Percentiles rank a stretch among this genome's conserved stretches.
These are phyloP conservation scores for Rhopilema esculentum DNA, from an alignment of 30 jellyfish, hydroid and myxozoan species.

Conservation along the genomic window DNA sequence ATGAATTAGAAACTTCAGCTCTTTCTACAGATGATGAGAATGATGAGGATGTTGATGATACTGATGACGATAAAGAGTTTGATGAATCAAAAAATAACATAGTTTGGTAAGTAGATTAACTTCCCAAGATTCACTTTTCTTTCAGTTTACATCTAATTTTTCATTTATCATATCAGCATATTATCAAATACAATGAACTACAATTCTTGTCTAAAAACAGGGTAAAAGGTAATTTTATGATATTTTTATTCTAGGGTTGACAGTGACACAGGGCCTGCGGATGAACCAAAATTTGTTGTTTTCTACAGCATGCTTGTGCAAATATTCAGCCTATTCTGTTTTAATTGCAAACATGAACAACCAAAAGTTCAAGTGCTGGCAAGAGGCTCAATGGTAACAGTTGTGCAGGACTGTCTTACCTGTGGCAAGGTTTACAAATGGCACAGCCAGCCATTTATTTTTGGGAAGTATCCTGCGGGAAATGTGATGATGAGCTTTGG, in stretches of 20 bases:
- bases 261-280: background rate
- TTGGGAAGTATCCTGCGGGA: slow-evolving; percentile 44
- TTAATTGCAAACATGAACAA: slow-evolving; percentile 7
- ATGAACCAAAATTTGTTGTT: slow-evolving; percentile 10
- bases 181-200: too few species aligned
- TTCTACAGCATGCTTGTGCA: slow-evolving; percentile 16
- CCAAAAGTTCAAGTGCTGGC: slow-evolving; percentile 25
- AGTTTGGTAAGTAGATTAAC: background rate
- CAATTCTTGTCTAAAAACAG: background rate
- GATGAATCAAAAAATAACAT: background rate
- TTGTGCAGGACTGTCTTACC: slow-evolving; percentile 9
- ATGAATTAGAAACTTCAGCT: background rate
- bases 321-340: slow-evolving; percentile 18
- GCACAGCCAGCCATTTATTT: slow-evolving; percentile 23
- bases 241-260: background rate
- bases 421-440: slow-evolving; percentile 35
- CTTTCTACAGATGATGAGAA: background rate
- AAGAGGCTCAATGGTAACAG: slow-evolving; percentile 37
- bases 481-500: slow-evolving; percentile 29
- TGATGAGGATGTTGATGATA: background rate
- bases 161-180: background rate
- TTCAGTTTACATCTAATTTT: background rate
- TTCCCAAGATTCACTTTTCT: background rate
- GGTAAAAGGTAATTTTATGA: background rate
- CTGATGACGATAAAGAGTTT: background rate